These are phyloP conservation scores for Pseudopipra pipra DNA, from an alignment of 2,113 vertebrate genomes.

Conservation along the genomic window DNA sequence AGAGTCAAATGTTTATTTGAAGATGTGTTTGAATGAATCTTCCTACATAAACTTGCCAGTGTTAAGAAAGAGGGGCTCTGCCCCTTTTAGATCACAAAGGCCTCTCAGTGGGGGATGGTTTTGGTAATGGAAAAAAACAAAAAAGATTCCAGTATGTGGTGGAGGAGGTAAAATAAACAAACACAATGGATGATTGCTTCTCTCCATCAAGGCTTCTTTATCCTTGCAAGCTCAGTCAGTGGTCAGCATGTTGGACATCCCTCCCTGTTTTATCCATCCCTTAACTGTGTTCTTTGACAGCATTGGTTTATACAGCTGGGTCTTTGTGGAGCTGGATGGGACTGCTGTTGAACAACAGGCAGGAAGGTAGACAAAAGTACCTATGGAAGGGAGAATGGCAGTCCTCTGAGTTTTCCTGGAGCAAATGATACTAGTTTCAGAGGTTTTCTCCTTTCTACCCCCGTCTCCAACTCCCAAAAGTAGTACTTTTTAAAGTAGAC, in stretches of 20 bases:
- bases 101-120: slow-evolving; percentile 62
- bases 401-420: neutral
- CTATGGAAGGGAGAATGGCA: neutral
- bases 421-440: neutral
- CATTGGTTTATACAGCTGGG: slow-evolving; percentile 89
- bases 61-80: slow-evolving; percentile 9
- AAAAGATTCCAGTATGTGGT: slow-evolving; percentile 87
- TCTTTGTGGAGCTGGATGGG: slow-evolving; percentile 57
- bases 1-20: slow-evolving; percentile 61
- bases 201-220: slow-evolving; percentile 80
- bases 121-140: slow-evolving; percentile 76
- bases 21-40: slow-evolving; percentile 61
- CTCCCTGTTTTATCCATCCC: slow-evolving; percentile 65
- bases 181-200: slow-evolving; percentile 83
- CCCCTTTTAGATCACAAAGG: slow-evolving; percentile 67
- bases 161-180: slow-evolving; percentile 92
- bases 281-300: slow-evolving; percentile 71
- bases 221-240: slow-evolving; percentile 71
- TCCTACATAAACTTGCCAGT: slow-evolving; percentile 52
- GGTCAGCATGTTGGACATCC: slow-evolving; percentile 70
- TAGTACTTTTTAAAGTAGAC: neutral
- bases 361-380: slow-evolving; percentile 21
- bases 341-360: slow-evolving; percentile 7
- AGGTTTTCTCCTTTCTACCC: neutral
- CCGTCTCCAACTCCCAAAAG: neutral